These are phyloP conservation scores for Bombus superbus DNA, from an alignment of 1,140 invertebrate species.

Conservation along the genomic window DNA sequence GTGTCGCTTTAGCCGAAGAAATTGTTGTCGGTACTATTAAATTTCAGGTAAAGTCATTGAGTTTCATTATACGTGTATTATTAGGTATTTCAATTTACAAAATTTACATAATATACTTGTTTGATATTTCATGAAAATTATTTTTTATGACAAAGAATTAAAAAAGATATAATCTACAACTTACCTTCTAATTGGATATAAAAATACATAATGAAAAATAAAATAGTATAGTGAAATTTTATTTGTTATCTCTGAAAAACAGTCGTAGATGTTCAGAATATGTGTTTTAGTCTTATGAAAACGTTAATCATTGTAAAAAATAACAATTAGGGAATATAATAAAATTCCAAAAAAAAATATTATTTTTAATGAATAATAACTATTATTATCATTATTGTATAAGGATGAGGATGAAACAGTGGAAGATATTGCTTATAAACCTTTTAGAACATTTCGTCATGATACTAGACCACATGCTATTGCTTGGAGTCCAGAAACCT, in stretches of 20 bases:
- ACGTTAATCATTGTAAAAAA: not conserved
- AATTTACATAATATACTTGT: not conserved
- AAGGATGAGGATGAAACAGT: slow-evolving; percentile 79
- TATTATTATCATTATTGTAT: slow-evolving; percentile 17
- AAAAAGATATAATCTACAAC: not conserved
- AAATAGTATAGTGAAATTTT: not conserved
- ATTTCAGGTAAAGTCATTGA: slow-evolving; percentile 77
- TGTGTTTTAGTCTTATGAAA: not conserved
- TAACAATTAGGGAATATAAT: not conserved
- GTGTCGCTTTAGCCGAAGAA: slow-evolving; percentile 79
- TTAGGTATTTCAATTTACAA: not conserved
- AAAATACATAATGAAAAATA: not conserved
- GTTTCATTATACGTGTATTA: slow-evolving; percentile 3
- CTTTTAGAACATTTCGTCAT: slow-evolving; percentile 81
- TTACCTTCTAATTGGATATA: not conserved
- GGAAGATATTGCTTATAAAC: slow-evolving; percentile 77
- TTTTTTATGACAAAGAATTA: not conserved
- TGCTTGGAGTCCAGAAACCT: slow-evolving; percentile 86
- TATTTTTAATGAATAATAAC: slow-evolving; percentile 26
- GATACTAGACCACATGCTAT: slow-evolving; percentile 83
- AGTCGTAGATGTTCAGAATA: not conserved
- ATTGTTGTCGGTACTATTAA: slow-evolving; percentile 80
- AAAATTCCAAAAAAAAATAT: slow-evolving; percentile 10
- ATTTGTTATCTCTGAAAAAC: not conserved
- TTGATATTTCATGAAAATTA: not conserved